phyloP scores from a whole-genome alignment of 2,113 vertebrate species.

The Aplodontia rufa region DNA sequence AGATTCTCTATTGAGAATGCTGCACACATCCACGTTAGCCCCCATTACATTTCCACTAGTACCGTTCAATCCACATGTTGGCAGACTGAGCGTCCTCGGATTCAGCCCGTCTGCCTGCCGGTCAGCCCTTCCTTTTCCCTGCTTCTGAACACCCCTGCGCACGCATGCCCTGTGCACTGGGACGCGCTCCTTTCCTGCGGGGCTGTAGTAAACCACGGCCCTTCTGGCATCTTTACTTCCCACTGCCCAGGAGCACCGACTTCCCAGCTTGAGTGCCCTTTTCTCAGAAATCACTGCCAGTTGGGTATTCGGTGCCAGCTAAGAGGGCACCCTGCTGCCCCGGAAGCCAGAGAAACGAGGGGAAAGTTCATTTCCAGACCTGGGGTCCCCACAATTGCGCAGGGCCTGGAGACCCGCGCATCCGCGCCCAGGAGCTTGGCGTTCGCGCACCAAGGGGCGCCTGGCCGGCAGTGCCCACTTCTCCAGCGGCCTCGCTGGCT shows the following conservation, averaged over 20 bases:
- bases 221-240: constrained; percentile 27
- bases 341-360: neutral
- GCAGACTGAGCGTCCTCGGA: neutral
- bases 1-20: neutral
- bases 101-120: neutral
- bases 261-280: constrained; percentile 37
- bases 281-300: constrained; percentile 20
- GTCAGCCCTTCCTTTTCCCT: too few species aligned
- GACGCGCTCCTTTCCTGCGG: neutral
- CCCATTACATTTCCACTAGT: neutral
- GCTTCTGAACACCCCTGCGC: too few species aligned
- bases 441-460: neutral
- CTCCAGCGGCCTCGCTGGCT: neutral
- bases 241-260: neutral
- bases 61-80: neutral
- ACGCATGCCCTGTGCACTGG: neutral
- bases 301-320: neutral
- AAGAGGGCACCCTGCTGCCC: neutral
- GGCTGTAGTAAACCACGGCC: constrained; percentile 35
- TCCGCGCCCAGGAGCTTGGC: too few species aligned
- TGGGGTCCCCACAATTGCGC: neutral
- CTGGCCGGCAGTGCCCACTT: neutral
- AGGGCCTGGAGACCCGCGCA: neutral
- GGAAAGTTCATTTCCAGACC: neutral
- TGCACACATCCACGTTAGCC: neutral